phyloP scores from a whole-genome alignment of 2,797 vertebrate genomes.

The Poecilia wingei region DNA sequence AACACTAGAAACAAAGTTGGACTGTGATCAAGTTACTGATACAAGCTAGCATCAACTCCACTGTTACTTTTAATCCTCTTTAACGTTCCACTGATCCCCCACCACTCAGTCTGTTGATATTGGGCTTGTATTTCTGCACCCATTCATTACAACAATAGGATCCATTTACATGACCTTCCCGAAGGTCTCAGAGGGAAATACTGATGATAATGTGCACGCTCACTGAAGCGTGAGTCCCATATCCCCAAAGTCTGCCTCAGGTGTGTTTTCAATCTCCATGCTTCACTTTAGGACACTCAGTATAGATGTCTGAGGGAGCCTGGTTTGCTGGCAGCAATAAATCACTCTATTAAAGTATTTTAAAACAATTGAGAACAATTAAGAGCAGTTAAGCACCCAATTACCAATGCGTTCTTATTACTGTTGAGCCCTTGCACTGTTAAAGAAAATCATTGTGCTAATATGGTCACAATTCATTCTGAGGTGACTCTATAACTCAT shows the following conservation, averaged over 20 bases:
- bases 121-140: conserved; percentile 44
- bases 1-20: conserved; percentile 23
- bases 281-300: conserved; percentile 27
- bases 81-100: conserved; percentile 39
- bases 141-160: conserved; percentile 59
- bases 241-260: conserved; percentile 37
- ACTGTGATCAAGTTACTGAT: conserved; percentile 52
- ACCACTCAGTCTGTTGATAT: conserved; percentile 45
- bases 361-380: conserved; percentile 65
- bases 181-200: conserved; percentile 32
- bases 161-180: conserved; percentile 53
- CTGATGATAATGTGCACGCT: conserved; percentile 38
- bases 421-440: conserved; percentile 34
- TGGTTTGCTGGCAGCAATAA: conserved; percentile 38
- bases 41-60: conserved; percentile 30
- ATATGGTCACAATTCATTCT: conserved; percentile 33
- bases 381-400: conserved; percentile 57
- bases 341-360: conserved; percentile 53
- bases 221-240: conserved; percentile 41
- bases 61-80: conserved; percentile 65
- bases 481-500: conserved; percentile 41
- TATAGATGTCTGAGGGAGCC: conserved; percentile 25
- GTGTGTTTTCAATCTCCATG: conserved; percentile 55
- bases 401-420: conserved; percentile 54
- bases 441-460: conserved; percentile 29